A percentile compares a stretch with the other conserved stretches of the same genome.
Conservation (phyloP, 2,797 vertebrate genomes). For the Austrolebias charrua region DNA sequence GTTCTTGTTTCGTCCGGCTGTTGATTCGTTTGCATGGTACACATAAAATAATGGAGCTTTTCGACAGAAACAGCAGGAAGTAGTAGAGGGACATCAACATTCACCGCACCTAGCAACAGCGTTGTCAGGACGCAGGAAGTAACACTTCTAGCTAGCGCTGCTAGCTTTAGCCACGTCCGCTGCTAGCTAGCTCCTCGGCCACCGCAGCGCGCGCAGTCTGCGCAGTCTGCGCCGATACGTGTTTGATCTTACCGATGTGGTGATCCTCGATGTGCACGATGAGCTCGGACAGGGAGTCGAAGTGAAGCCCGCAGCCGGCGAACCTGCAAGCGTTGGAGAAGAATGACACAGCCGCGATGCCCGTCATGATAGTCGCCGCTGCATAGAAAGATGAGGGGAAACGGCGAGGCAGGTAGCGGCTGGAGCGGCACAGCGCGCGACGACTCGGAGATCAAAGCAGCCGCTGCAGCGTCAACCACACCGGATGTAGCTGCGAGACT, state of each 20-base stretch:
- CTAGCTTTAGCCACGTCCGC: constrained; percentile 57
- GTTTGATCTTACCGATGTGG: constrained; percentile 88
- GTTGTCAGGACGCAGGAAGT: constrained; percentile 89
- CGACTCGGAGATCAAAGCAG: constrained; percentile 33
- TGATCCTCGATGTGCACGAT: constrained; percentile 97
- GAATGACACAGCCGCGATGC: constrained; percentile 97
- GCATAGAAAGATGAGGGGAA: constrained; percentile 77
- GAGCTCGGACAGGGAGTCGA: constrained; percentile 92
- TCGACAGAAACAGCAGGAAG: background rate
- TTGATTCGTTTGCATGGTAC: too few species aligned
- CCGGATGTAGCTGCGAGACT: constrained; percentile 60
- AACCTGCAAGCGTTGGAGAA: constrained; percentile 96
- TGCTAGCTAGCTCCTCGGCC: constrained; percentile 63
- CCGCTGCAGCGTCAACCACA: background rate
- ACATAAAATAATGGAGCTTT: too few species aligned
- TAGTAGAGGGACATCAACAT: constrained; percentile 24
- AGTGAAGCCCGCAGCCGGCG: constrained; percentile 93
- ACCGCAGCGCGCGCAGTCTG: constrained; percentile 52
- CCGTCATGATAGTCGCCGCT: constrained; percentile 93
- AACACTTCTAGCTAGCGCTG: constrained; percentile 77
- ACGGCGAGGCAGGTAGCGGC: constrained; percentile 77
- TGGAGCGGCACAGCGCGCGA: constrained; percentile 70
- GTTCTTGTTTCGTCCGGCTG: background rate
- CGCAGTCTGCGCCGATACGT: too few species aligned
- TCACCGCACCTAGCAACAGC: constrained; percentile 84